Base-by-base conservation (phyloP, 2,113 vertebrate species). In the Desmodus rotundus region DNA sequence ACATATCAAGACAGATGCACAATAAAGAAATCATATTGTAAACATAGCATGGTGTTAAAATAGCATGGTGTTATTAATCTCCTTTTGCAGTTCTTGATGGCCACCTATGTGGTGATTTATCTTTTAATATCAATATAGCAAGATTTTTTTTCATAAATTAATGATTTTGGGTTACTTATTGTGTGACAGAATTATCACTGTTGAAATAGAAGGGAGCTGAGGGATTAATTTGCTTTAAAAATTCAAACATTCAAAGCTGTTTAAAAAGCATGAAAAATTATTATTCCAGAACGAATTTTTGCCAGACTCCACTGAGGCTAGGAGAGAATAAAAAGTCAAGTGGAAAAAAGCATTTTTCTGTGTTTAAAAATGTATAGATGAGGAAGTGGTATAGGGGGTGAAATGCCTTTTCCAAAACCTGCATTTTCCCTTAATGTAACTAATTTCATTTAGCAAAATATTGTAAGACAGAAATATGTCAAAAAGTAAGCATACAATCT, bases 191-290 rank as follows among this genome's bases (percentile, higher is more conserved):
- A 91, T 94, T 38, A 80, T 77, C 43, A 11, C 68, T 45, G 33
- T 87, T 28, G 5, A 86, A 84, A 45, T 24, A 67, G 93, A 74
- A 87, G 63, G 47, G 74, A 33, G 41, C 45, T 58, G 89, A 86
- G 91, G 93, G 84, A 87, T 96, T 92, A 85, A 92, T 95, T 88
- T 88, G 58, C 88, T 96, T 95, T 95, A 61, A 92, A 94, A 95
- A 87, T 92, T 81, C 81, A 90, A 94, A 94, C 38, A 92, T 94
- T 91, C 86, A 56, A 89, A 95, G 45, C 80, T 91, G 61, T 93
- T 96, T 95, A 87, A 89, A 96, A 91, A 91, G 38, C 83, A 89
- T 91, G 76, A 87, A 93, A 95, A 88, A 89, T 85, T 94, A 77
- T 96, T 96, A 94, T 72, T 92, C n/a, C 28, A 77, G 56, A 85